Base-by-base conservation (phyloP, 2,888 invertebrate species). In the Galeruca laticollis region DNA sequence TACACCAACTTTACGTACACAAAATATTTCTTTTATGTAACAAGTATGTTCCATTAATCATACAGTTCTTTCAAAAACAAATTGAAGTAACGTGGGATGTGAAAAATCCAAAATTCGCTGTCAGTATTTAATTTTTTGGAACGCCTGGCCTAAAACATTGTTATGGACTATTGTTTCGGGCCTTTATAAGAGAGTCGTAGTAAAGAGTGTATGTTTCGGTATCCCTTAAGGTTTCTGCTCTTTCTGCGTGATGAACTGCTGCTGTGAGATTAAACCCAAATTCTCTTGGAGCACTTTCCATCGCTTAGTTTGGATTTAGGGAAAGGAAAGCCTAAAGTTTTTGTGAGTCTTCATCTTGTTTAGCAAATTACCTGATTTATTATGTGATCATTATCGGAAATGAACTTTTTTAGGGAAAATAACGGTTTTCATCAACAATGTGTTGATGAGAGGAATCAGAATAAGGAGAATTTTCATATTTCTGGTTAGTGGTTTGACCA, bases 301-400 rank as follows among this genome's bases (percentile, higher is more conserved):
- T 78, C 77, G 80, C 77, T 78, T 81, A 79, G 81, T 81, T 80
- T 78, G 80, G 82, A 82, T 82, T 82, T 82, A 82, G 79, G 75
- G 76, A 79, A 79, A 79, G 77, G 11, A 21, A 75, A 75, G 69
- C 74, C 79, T 81, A 80, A 81, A 57, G 78, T 80, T 82, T 57
- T 82, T 79, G 80, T 81, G 81, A 82, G 82, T 82, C 82, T 82
- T 79, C 79, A 78, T 76, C 72, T 15, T 52, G n/a, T 26, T 52
- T n/a, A 52, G 31, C 69, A 76, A 78, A 81, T 80, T 78, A 78
- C 77, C 76, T 77, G 68, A 71, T 82, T 73, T 79, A n/a, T n/a
- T n/a, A n/a, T n/a, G n/a, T n/a, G n/a, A n/a, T n/a, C n/a, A 81
- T 82, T 81, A 81, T 82, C 81, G 78, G 81, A 1, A 26, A 26